phyloP scores from a whole-genome alignment of 2,113 vertebrate species.

The Sisor rabdophorus region DNA sequence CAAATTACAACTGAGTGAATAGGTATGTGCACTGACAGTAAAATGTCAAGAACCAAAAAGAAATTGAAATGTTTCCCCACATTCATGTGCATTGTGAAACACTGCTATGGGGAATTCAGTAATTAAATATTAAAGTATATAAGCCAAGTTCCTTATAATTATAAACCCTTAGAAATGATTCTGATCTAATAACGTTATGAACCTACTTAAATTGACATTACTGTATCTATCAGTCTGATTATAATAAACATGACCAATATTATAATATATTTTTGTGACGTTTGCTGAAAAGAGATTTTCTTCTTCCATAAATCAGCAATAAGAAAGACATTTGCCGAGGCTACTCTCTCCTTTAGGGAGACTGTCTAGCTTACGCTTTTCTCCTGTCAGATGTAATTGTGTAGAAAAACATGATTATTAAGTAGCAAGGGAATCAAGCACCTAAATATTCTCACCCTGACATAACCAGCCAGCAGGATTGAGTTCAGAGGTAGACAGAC shows the following conservation, averaged over 20 bases:
- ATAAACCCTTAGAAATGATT: too few relatives aligned
- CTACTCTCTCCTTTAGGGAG: conserved; percentile 52
- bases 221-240: background rate
- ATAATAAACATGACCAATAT: background rate
- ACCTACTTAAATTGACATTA: background rate
- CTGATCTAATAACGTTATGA: background rate
- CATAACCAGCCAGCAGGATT: conserved; percentile 41
- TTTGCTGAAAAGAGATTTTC: too few relatives aligned
- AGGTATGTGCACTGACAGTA: too few relatives aligned
- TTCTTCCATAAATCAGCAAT: too few relatives aligned
- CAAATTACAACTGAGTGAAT: too few relatives aligned
- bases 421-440: conserved; percentile 38
- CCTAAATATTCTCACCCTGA: conserved; percentile 50
- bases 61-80: too few relatives aligned
- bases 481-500: conserved; percentile 31
- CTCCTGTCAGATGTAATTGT: conserved; percentile 57
- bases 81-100: too few relatives aligned
- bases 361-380: conserved; percentile 46
- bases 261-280: background rate
- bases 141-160: too few relatives aligned
- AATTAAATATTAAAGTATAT: too few relatives aligned
- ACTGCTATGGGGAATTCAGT: background rate
- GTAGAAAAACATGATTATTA: conserved; percentile 57
- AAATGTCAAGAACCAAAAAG: too few relatives aligned
- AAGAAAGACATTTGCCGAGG: conserved; percentile 7